Conservation (phyloP, 2,888 invertebrate species). For the Plagodis dolabraria region DNA sequence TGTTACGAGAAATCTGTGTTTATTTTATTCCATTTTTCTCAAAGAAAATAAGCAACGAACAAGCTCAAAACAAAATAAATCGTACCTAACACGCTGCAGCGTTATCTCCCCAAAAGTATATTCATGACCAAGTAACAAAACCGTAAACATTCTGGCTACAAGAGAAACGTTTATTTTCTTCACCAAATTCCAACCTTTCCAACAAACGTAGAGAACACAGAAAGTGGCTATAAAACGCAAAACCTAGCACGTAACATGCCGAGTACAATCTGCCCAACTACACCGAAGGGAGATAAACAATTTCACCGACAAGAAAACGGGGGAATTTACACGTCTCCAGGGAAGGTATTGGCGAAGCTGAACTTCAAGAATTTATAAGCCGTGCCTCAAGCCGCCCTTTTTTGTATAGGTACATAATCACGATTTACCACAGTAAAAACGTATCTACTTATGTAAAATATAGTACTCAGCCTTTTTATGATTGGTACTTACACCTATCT, state of each 20-base stretch:
- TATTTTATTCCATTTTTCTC: too few species aligned
- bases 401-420: too few species aligned
- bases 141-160: constrained; percentile 9
- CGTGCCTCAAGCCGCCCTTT: not conserved
- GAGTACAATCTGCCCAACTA: constrained; percentile 22
- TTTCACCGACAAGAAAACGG: constrained; percentile 20
- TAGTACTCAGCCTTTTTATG: too few species aligned
- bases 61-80: not conserved
- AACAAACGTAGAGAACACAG: constrained; percentile 4
- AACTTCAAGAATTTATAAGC: constrained; percentile 14
- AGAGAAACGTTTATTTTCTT: not conserved
- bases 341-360: constrained; percentile 7
- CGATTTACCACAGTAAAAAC: too few species aligned
- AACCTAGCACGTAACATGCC: not conserved
- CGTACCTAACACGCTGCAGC: too few species aligned
- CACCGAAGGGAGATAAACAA: constrained; percentile 29
- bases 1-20: too few species aligned
- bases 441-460: too few species aligned
- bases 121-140: not conserved
- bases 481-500: too few species aligned
- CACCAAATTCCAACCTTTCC: not conserved
- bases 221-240: constrained; percentile 13
- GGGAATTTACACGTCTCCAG: constrained; percentile 25
- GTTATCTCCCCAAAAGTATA: constrained; percentile 1
- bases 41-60: too few species aligned